Percentiles rank a stretch among this genome's conserved stretches.
phyloP scores from a whole-genome alignment of 2,797 vertebrate species.

The Perodicticus potto region DNA sequence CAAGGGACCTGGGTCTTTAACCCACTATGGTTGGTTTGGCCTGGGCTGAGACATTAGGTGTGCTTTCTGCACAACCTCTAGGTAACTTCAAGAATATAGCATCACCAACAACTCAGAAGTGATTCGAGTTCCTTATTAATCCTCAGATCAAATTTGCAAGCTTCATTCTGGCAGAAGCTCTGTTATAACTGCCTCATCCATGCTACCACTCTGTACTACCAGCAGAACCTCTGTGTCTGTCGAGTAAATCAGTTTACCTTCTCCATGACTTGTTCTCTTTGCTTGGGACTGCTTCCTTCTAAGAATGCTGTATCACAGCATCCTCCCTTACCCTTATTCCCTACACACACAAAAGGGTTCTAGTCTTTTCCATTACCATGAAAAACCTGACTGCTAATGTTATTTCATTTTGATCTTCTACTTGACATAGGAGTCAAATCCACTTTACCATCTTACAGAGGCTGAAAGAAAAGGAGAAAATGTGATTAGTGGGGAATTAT shows the following conservation, averaged over 20 bases:
- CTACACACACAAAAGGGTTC: background rate
- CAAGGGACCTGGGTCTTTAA: background rate
- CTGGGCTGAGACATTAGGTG: background rate
- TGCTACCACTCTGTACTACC: background rate
- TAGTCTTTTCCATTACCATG: background rate
- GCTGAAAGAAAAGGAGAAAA: background rate
- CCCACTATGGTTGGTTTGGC: background rate
- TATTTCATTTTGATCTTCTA: slow-evolving; percentile 42
- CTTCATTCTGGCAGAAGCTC: background rate
- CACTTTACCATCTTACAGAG: background rate
- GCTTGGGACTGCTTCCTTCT: background rate
- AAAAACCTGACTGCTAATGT: background rate
- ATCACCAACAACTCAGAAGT: background rate
- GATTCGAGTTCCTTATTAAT: background rate
- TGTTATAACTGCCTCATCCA: background rate
- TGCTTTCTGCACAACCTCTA: background rate
- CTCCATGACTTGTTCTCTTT: background rate
- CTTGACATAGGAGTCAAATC: background rate
- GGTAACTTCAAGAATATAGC: background rate
- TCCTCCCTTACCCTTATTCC: background rate
- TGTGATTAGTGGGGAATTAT: slow-evolving; percentile 54
- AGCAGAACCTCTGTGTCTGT: background rate
- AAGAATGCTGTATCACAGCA: background rate
- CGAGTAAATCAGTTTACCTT: background rate
- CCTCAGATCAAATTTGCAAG: background rate